phyloP scores from a whole-genome alignment of 2,888 invertebrate species.

The Acanthococcus lagerstroemiae region DNA sequence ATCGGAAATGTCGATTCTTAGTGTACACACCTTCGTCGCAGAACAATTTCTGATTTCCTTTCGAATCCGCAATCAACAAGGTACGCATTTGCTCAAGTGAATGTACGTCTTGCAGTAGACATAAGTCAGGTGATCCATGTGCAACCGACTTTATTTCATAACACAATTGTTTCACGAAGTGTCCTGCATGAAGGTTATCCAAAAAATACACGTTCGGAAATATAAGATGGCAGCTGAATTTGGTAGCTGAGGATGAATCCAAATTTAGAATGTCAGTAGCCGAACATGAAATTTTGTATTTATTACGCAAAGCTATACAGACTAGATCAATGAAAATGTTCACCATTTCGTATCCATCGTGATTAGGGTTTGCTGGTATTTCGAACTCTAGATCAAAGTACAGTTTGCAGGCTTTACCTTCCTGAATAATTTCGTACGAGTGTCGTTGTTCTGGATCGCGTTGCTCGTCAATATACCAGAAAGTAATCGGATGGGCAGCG shows the following conservation, averaged over 20 bases:
- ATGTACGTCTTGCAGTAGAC: neutral
- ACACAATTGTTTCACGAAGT: constrained; percentile 43
- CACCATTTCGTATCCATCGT: constrained; percentile 45
- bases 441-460: constrained; percentile 39
- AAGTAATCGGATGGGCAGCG: constrained; percentile 44
- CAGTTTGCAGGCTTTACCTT: constrained; percentile 46
- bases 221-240: constrained; percentile 51
- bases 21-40: constrained; percentile 48
- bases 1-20: constrained; percentile 50
- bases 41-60: constrained; percentile 41
- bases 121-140: constrained; percentile 3
- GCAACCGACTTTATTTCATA: constrained; percentile 38
- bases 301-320: constrained; percentile 40
- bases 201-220: constrained; percentile 45
- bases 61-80: constrained; percentile 41
- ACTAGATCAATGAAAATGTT: constrained; percentile 44
- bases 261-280: constrained; percentile 42
- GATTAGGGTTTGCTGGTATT: constrained; percentile 42
- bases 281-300: constrained; percentile 40
- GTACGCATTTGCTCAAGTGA: constrained; percentile 38
- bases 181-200: constrained; percentile 46
- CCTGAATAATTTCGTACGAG: constrained; percentile 46
- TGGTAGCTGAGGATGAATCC: constrained; percentile 44
- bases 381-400: constrained; percentile 51
- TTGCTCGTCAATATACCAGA: constrained; percentile 42